A percentile compares a stretch with the other conserved stretches of the same genome.
Conservation (phyloP, 2,888 invertebrate genomes). For the Cryptocheilus praepositus region DNA sequence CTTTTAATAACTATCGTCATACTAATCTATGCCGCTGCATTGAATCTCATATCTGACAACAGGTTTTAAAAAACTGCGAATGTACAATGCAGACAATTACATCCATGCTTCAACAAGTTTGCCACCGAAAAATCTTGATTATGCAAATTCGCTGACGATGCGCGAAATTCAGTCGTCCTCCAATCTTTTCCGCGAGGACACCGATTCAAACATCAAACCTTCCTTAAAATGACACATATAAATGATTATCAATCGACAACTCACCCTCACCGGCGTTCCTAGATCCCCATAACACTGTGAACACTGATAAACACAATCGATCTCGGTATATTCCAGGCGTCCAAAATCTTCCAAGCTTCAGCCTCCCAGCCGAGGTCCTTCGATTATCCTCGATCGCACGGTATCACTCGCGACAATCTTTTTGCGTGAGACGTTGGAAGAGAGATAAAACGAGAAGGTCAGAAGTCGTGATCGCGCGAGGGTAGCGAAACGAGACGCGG, state of each 20-base stretch:
- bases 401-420: conserved; percentile 35
- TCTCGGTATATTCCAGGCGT: conserved; percentile 6
- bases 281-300: conserved; percentile 64
- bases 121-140: no score
- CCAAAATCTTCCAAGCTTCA: background rate
- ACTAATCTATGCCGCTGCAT: no score
- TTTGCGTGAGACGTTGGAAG: conserved; percentile 5
- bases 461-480: background rate
- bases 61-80: no score
- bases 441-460: conserved; percentile 5
- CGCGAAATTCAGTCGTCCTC: no score
- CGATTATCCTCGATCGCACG: conserved; percentile 28
- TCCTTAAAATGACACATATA: background rate
- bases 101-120: no score
- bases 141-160: no score
- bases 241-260: conserved; percentile 21
- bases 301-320: conserved; percentile 49
- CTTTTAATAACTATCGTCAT: no score
- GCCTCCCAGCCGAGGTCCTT: background rate
- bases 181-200: no score
- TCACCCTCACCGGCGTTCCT: conserved; percentile 55
- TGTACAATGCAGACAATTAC: no score
- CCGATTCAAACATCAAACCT: no score
- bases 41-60: no score
- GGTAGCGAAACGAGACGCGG: conserved; percentile 22